Evolutionary conservation across 1,140 invertebrate genomes (phyloP), one percentile per base, ranked within the genome.

Genomic region (Penaeus indicus): DNA sequence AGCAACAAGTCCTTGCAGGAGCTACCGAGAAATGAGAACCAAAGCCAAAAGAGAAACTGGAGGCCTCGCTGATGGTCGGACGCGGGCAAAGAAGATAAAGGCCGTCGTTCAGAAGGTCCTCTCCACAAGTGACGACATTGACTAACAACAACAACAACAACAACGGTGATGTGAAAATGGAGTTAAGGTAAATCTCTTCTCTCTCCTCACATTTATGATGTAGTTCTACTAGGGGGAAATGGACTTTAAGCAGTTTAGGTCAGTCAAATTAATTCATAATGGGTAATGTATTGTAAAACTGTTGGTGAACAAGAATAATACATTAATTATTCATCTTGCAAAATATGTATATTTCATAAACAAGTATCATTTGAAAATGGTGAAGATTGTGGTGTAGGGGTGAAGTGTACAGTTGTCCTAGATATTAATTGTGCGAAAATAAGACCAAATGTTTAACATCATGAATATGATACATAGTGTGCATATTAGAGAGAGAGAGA

Each of bases 71-170:
- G 81, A 84, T 22, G 60, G 69, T 16, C 72, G 72, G 25, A 75
- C 84, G 47, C 54, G 81, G 18, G 32, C 82, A 21, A 88, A 88
- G 27, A 88, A 88, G 62, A 42, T 84, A 32, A 88, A 84, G 72
- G 47, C 22, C 1, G 0, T 63, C 1, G 84, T 42, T 27, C 84
- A 61, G 72, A 27, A 67, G 18, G 54, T 7, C 54, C 21, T 27
- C n/a, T 22, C 18, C 13, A 25, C 63, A 32, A 64, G 32, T 64
- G 61, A 54, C 21, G 61, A 62, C 61, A 25, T 64, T 75, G 21
- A 88, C 78, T 84, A 88, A 88, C 38, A 84, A 84, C 69, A 86
- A 86, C 19, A 88, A 81, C 25, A 88, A 79, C n/a, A 75, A 75
- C 21, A 75, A 32, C 62, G 64, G 64, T 47, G 87, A 88, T 67